phyloP scores from a whole-genome alignment of 2,888 invertebrate species.

The Hirtodrosophila alboralis region DNA sequence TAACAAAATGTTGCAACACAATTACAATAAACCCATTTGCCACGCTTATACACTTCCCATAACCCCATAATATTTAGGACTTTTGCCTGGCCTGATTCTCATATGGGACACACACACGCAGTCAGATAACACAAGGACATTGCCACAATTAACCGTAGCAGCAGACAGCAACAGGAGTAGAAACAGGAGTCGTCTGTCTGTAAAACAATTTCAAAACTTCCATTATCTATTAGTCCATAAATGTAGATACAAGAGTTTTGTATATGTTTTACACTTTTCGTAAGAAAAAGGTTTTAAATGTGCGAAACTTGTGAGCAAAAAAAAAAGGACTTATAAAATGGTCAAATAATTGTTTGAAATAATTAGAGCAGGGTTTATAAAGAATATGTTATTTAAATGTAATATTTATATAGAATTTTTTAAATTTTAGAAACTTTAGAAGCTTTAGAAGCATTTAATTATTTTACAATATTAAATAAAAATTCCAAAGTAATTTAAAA shows the following conservation, averaged over 20 bases:
- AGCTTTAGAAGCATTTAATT: no score
- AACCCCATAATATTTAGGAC: background rate
- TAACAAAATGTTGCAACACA: conserved; percentile 77
- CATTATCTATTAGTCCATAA: conserved; percentile 75
- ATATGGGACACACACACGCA: conserved; percentile 74
- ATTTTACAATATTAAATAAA: no score
- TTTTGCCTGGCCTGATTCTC: conserved; percentile 45
- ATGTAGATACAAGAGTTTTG: conserved; percentile 60
- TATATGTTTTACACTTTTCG: conserved; percentile 14
- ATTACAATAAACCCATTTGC: conserved; percentile 82
- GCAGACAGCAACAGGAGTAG: conserved; percentile 1
- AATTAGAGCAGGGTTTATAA: no score
- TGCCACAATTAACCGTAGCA: conserved; percentile 53
- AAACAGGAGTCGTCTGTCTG: conserved; percentile 52
- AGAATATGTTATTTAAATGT: no score
- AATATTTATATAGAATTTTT: no score
- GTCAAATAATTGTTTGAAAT: background rate
- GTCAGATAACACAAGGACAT: conserved; percentile 55
- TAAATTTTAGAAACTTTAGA: no score
- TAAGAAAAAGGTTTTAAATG: background rate
- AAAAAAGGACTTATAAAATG: no score
- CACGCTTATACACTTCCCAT: conserved; percentile 39
- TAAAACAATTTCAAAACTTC: conserved; percentile 66
- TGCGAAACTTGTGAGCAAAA: conserved; percentile 1
- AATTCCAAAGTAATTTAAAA: no score